phyloP scores from a whole-genome alignment of 92 coral and sea anemone species.

The Umimayanthus kanabou region DNA sequence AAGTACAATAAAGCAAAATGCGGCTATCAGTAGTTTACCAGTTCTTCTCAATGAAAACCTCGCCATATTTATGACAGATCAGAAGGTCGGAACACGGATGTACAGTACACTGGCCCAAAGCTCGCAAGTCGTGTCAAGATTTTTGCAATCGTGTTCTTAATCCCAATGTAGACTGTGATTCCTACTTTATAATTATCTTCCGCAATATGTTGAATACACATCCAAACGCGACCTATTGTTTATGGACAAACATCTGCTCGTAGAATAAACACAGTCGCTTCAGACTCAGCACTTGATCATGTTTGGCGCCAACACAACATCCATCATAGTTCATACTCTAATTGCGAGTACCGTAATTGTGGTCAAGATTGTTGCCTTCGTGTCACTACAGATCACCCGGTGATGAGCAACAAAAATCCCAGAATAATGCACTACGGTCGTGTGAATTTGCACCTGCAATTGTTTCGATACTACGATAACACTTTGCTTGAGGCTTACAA shows the following conservation, averaged over 20 bases:
- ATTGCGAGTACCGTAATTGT: not conserved
- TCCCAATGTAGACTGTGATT: not conserved
- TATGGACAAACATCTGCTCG: not conserved
- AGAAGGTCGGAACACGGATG: not conserved
- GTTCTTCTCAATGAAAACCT: constrained; percentile 46
- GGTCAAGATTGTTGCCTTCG: not conserved
- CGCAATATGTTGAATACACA: not conserved
- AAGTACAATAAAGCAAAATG: constrained; percentile 41
- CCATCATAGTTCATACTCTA: no score
- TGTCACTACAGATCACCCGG: constrained; percentile 8
- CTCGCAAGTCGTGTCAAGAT: not conserved
- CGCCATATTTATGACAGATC: constrained; percentile 7
- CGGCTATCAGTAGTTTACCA: constrained; percentile 42
- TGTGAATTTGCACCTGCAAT: not conserved
- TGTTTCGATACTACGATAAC: not conserved
- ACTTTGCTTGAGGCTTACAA: not conserved
- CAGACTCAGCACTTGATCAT: not conserved
- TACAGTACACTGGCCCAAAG: not conserved
- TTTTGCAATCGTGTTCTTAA: not conserved
- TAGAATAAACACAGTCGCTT: not conserved
- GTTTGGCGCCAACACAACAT: not conserved
- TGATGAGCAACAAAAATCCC: not conserved
- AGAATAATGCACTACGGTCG: not conserved
- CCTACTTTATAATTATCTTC: not conserved
- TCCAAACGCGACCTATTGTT: not conserved